Evolutionary conservation across 1,140 invertebrate species (phyloP).

Genomic region (Pseudomyrmex gracilis): DNA sequence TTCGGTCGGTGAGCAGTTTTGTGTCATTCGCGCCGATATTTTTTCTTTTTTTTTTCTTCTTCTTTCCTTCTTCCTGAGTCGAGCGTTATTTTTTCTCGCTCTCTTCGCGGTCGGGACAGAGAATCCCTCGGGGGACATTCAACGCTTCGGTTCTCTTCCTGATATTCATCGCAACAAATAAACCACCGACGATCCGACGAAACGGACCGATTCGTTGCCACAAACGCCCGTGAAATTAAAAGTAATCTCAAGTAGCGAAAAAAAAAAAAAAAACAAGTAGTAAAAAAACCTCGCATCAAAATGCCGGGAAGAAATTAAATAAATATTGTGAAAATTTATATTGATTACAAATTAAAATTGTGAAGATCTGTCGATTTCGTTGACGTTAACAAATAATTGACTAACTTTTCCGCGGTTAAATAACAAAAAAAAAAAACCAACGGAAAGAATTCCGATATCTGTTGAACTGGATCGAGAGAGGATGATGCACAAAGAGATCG

Average conservation of each 20-base stretch:
- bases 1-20: constrained; percentile 71
- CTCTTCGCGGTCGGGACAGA: too few relatives aligned
- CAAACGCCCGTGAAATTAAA: constrained; percentile 22
- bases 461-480: not conserved
- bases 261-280: too few relatives aligned
- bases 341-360: too few relatives aligned
- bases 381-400: too few relatives aligned
- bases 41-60: not conserved
- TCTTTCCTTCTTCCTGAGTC: not conserved
- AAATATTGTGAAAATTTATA: too few relatives aligned
- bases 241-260: constrained; percentile 5
- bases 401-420: too few relatives aligned
- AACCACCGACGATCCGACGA: not conserved
- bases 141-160: constrained; percentile 6
- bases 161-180: constrained; percentile 12
- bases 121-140: not conserved
- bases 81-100: too few relatives aligned
- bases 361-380: too few relatives aligned
- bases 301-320: too few relatives aligned
- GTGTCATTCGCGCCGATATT: constrained; percentile 57
- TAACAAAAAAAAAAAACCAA: too few relatives aligned
- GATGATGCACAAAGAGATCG: too few relatives aligned
- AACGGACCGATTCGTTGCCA: constrained; percentile 1
- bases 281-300: not conserved
- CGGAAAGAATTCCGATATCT: too few relatives aligned